Evolutionary conservation across 2,797 vertebrate genomes (phyloP), one percentile per base, ranked within the genome.

Genomic region (Toxotes lorentzi): DNA sequence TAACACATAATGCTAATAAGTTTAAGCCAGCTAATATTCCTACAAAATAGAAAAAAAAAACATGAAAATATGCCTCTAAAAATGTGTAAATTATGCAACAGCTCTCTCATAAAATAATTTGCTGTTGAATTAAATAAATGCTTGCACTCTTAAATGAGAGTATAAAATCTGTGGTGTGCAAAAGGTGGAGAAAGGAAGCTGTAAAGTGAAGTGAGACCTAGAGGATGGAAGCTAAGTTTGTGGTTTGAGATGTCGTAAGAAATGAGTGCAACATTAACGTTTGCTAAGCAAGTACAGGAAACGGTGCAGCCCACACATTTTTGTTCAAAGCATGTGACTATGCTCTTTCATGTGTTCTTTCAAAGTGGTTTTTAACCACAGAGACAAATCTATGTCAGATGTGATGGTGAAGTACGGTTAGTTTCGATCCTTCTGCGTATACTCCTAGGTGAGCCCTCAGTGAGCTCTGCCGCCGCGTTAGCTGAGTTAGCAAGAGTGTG

Each of bases 231-330:
- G 70, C 50, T 13, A 53, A 64, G 51, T 67, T 32, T 34, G 10
- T 9, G 2, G 30, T 45, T 51, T 51, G 48, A 48, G n/a, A 32
- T 11, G 14, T 70, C 3, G 14, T 2, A 54, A 64, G 65, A 40
- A 77, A 32, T 1, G 16, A 65, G 53, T 43, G 57, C 61, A 61
- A 47, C 47, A 19, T 38, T 19, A 34, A 40, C 13, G 40, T 61
- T 51, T 47, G 63, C 54, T 62, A 24, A 75, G 69, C 40, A 63
- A 58, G 68, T 58, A 67, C 86, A 83, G 81, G 78, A 83, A 86
- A 65, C 63, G 0, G 58, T 62, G 59, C 66, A 8, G 4, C 80
- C 78, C 70, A 70, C 73, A 78, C 38, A 23, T 17, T 64, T 71
- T 57, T 69, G 70, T 78, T 87, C 64, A 78, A 75, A 80, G 82